Conservation (phyloP, 2,888 invertebrate species). For the Taenaris catops region DNA sequence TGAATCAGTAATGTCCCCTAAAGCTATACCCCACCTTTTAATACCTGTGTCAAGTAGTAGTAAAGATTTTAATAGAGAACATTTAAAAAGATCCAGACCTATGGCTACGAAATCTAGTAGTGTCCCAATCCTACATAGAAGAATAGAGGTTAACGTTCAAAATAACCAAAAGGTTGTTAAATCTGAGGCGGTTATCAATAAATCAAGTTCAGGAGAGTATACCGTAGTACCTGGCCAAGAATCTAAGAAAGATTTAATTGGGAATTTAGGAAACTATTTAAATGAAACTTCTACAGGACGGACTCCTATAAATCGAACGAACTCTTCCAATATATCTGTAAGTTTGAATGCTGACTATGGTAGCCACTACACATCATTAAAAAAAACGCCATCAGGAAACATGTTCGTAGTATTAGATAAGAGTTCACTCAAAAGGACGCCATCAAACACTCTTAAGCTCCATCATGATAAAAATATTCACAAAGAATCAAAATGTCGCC, state of each 20-base stretch:
- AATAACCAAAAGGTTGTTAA: conserved; percentile 26
- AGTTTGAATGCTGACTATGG: conserved; percentile 30
- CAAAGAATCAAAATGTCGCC: conserved; percentile 3
- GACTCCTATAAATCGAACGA: conserved; percentile 36
- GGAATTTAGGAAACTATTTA: conserved; percentile 40
- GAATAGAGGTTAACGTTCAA: conserved; percentile 28
- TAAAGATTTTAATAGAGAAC: conserved; percentile 18
- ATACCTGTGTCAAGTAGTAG: conserved; percentile 21
- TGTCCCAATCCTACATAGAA: conserved; percentile 37
- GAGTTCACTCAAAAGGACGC: conserved; percentile 6
- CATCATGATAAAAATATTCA: neutral
- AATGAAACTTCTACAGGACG: conserved; percentile 29
- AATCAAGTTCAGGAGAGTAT: conserved; percentile 41
- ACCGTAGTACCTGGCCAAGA: conserved; percentile 42
- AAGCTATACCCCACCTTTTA: conserved; percentile 31
- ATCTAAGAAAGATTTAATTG: conserved; percentile 39
- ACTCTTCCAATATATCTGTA: conserved; percentile 42
- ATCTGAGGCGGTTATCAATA: conserved; percentile 32
- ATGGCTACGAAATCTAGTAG: conserved; percentile 33
- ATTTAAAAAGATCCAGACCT: conserved; percentile 18
- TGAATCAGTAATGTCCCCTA: conserved; percentile 23
- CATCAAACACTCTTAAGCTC: neutral
- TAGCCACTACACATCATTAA: conserved; percentile 36
- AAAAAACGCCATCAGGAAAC: conserved; percentile 47
- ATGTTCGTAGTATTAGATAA: conserved; percentile 42